Conservation (phyloP, 2,888 invertebrate genomes). For the Priapulus caudatus region DNA sequence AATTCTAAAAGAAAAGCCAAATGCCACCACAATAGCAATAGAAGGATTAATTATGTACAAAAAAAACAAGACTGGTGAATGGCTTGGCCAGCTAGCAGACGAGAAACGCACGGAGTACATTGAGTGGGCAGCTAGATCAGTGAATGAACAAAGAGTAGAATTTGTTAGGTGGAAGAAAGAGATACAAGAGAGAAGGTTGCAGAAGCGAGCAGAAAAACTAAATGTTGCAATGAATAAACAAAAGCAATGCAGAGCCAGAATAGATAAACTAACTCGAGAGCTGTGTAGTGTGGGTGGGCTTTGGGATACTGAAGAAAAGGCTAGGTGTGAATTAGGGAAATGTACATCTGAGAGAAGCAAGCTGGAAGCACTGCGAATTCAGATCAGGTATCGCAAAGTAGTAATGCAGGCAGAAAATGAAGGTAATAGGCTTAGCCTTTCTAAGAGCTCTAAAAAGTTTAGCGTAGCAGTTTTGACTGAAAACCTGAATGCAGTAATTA, state of each 20-base stretch:
- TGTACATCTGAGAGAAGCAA: background rate
- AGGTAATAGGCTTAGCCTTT: background rate
- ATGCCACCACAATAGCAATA: background rate
- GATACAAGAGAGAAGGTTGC: background rate
- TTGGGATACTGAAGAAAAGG: background rate
- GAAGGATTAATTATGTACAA: slow-evolving; percentile 1
- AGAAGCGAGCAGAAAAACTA: background rate
- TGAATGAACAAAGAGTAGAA: background rate
- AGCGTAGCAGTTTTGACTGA: too few species aligned
- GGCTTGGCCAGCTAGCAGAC: too few species aligned
- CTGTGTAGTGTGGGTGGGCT: background rate
- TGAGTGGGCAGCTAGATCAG: too few species aligned
- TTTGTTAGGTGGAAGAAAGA: background rate
- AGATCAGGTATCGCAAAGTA: background rate
- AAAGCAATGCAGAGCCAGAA: background rate
- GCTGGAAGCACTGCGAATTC: background rate
- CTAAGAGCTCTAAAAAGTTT: background rate
- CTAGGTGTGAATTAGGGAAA: background rate
- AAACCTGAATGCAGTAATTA: too few species aligned
- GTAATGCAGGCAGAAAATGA: background rate
- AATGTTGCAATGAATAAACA: background rate
- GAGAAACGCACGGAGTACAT: too few species aligned
- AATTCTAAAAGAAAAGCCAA: background rate
- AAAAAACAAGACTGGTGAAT: background rate
- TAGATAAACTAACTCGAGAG: background rate